Evolutionary conservation across 2,113 vertebrate species (phyloP).

Genomic region (Eira barbara): DNA sequence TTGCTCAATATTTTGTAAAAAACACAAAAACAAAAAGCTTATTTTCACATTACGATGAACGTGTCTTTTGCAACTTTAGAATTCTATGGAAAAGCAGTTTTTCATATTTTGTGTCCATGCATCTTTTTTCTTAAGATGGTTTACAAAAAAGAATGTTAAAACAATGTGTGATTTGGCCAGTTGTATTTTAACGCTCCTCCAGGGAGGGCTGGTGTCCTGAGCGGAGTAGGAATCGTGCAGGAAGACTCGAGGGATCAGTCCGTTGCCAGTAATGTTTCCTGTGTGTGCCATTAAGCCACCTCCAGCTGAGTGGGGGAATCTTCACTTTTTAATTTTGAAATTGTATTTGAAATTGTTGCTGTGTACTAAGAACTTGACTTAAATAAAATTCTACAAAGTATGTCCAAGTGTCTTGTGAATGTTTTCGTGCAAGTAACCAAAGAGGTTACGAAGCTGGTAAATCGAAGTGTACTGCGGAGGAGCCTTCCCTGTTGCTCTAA

Average conservation of each 20-base stretch:
- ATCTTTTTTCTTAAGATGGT: slow-evolving; percentile 68
- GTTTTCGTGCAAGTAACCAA: slow-evolving; percentile 19
- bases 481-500: neutral
- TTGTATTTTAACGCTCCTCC: slow-evolving; percentile 64
- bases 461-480: neutral
- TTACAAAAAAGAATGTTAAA: slow-evolving; percentile 70
- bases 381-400: slow-evolving; percentile 86
- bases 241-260: slow-evolving; percentile 70
- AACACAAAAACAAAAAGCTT: slow-evolving; percentile 73
- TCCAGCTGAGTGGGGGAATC: slow-evolving; percentile 78
- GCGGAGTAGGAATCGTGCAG: neutral
- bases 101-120: slow-evolving; percentile 80
- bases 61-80: slow-evolving; percentile 81
- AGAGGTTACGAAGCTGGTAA: neutral
- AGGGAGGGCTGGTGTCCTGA: neutral
- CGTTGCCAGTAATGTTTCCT: slow-evolving; percentile 73
- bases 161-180: slow-evolving; percentile 60
- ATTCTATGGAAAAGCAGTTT: slow-evolving; percentile 80
- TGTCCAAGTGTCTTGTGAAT: slow-evolving; percentile 65
- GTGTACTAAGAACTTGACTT: slow-evolving; percentile 88
- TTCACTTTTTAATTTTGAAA: slow-evolving; percentile 84
- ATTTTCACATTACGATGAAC: slow-evolving; percentile 84
- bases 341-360: slow-evolving; percentile 87
- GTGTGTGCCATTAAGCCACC: slow-evolving; percentile 82
- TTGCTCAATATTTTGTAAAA: slow-evolving; percentile 75